Base-by-base conservation (phyloP, 2,113 vertebrate genomes). In the Cinclus cinclus region DNA sequence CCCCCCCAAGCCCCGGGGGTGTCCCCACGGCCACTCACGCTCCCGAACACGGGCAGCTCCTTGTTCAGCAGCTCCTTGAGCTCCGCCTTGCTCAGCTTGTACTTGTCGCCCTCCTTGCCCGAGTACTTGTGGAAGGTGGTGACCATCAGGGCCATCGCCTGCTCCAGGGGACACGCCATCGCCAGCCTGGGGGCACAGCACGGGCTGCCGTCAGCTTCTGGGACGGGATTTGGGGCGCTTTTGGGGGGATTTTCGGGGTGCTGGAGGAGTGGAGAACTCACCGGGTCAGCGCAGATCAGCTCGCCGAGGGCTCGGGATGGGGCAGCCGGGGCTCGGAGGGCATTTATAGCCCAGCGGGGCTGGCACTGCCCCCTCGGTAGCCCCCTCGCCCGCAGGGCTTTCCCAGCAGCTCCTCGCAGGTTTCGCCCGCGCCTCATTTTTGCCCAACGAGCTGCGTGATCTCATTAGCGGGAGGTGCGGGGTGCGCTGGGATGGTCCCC, bases 101-200 rank as follows among this genome's bases (percentile, higher is more conserved):
- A 96, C 33, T 87, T 94, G n/a, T 98, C 95, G 0, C 97, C 98
- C 3, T 98, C 98, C 69, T 92, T 96, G 21, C 68, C 84, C 0
- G 98, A 98, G 63, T 99, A 98, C 27, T 95, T 97, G 91, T 99
- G 98, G 94, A 99, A 99, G 41, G 98, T 95, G 14, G 56, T 0
- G 20, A 98, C 96, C 60, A 96, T 78, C 50, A 90, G 33, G 3
- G 60, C 59, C 95, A 97, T 14, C 0, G 93, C 96, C 69, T 97
- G 86, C 81, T 98, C 97, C 95, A 98, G 88, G 18, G 92, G 44
- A 58, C 33, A 88, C 2, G 95, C n/a, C 97, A 97, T 98, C 46
- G 37, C 41, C 53, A 50, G 37, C 41, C 53, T 87, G 86, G 37
- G 33, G 25, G 21, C 46, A 74, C 10, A 89, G 67, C 33, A 2